These are phyloP conservation scores for Protonibea diacanthus DNA, from an alignment of 2,797 vertebrate genomes.

Conservation along the genomic window DNA sequence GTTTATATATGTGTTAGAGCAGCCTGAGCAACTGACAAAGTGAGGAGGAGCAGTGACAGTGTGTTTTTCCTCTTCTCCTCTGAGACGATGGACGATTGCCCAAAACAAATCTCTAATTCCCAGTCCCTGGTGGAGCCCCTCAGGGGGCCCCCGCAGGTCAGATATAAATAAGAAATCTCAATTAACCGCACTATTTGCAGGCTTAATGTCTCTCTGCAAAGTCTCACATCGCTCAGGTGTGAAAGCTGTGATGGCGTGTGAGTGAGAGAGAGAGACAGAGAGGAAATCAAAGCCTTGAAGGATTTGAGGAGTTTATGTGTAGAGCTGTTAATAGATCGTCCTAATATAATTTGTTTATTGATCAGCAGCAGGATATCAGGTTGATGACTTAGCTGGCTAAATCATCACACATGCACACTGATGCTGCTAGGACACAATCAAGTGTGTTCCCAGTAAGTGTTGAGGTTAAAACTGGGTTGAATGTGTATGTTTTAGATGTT, in stretches of 20 bases:
- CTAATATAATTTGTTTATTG: slow-evolving; percentile 61
- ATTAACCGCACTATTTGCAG: slow-evolving; percentile 72
- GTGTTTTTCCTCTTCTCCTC: slow-evolving; percentile 41
- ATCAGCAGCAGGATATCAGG: slow-evolving; percentile 42
- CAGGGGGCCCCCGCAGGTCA: slow-evolving; percentile 34
- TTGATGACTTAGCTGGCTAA: slow-evolving; percentile 35
- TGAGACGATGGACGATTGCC: slow-evolving; percentile 51
- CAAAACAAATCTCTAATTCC: slow-evolving; percentile 45
- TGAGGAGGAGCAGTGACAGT: slow-evolving; percentile 43
- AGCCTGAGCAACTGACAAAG: slow-evolving; percentile 52
- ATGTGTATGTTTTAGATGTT: not conserved
- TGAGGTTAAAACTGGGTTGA: slow-evolving; percentile 1
- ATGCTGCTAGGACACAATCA: not conserved
- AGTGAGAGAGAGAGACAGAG: not conserved
- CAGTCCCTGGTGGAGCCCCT: slow-evolving; percentile 13
- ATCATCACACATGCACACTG: slow-evolving; percentile 19
- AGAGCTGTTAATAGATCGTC: slow-evolving; percentile 66
- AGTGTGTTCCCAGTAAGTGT: not conserved
- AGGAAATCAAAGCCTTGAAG: slow-evolving; percentile 64
- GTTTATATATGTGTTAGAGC: slow-evolving; percentile 33
- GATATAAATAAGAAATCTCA: slow-evolving; percentile 76
- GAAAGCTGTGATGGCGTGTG: slow-evolving; percentile 41
- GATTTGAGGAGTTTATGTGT: slow-evolving; percentile 61
- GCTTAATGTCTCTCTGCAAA: slow-evolving; percentile 52
- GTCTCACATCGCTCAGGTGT: slow-evolving; percentile 61